These are phyloP conservation scores for Taenaris catops DNA, from an alignment of 2,888 invertebrate species.

Conservation along the genomic window DNA sequence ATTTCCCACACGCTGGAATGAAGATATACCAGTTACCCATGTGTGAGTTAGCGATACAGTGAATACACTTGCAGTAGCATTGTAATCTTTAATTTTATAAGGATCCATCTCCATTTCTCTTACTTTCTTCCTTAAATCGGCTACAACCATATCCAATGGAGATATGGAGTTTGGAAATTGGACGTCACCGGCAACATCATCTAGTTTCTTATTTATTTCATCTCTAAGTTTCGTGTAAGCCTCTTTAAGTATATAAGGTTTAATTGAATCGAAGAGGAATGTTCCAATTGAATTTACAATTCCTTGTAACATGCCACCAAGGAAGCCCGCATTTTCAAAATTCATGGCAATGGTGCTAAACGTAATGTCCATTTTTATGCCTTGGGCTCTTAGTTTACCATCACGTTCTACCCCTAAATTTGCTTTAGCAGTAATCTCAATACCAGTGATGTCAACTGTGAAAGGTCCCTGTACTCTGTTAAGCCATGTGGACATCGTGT, in stretches of 20 bases:
- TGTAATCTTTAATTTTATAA: conserved; percentile 85
- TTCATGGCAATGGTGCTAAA: conserved; percentile 88
- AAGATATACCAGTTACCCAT: conserved; percentile 88
- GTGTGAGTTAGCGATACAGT: conserved; percentile 86
- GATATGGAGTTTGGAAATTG: conserved; percentile 92
- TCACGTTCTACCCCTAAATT: conserved; percentile 85
- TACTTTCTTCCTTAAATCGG: conserved; percentile 86
- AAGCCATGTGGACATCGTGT: conserved; percentile 86
- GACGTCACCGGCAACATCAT: conserved; percentile 83
- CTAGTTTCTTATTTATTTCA: conserved; percentile 87
- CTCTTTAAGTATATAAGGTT: conserved; percentile 89
- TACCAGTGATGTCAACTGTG: conserved; percentile 85
- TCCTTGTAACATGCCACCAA: conserved; percentile 85
- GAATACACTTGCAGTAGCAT: conserved; percentile 85
- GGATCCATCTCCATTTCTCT: conserved; percentile 85
- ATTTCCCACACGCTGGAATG: conserved; percentile 90
- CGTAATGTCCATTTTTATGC: conserved; percentile 88
- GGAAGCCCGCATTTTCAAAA: conserved; percentile 89
- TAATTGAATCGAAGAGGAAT: conserved; percentile 91
- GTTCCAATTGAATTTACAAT: conserved; percentile 90
- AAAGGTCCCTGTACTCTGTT: conserved; percentile 87
- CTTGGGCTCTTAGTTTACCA: conserved; percentile 87
- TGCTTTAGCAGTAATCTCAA: conserved; percentile 84
- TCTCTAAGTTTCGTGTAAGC: conserved; percentile 86
- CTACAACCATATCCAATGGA: conserved; percentile 90